A percentile compares a stretch with the other conserved stretches of the same genome.
These are phyloP conservation scores for Leucophenga montana DNA, from an alignment of 2,888 invertebrate species.

Conservation along the genomic window DNA sequence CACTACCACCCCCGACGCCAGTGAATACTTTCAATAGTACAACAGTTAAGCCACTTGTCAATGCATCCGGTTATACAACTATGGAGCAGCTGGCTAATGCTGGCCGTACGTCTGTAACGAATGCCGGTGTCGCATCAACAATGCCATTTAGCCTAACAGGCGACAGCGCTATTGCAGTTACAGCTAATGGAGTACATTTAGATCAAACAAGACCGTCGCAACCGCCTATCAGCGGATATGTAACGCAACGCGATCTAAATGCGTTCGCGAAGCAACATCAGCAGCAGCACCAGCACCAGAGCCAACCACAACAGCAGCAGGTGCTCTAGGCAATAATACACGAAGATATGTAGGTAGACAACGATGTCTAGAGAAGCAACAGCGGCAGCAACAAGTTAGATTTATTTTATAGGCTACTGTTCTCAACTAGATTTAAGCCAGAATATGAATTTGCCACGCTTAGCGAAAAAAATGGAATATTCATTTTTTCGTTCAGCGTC, in stretches of 20 bases:
- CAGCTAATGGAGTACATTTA: too few relatives aligned
- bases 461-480: too few relatives aligned
- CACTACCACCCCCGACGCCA: background rate
- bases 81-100: slow-evolving; percentile 56
- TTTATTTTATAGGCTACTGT: too few relatives aligned
- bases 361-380: too few relatives aligned
- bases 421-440: too few relatives aligned
- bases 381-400: too few relatives aligned
- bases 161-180: background rate
- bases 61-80: slow-evolving; percentile 53
- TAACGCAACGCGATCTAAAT: slow-evolving; percentile 65
- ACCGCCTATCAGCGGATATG: slow-evolving; percentile 61
- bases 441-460: too few relatives aligned
- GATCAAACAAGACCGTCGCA: slow-evolving; percentile 8
- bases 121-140: slow-evolving; percentile 14
- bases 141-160: background rate
- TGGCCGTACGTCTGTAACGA: slow-evolving; percentile 21
- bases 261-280: slow-evolving; percentile 62
- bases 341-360: too few relatives aligned
- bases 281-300: slow-evolving; percentile 33
- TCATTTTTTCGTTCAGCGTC: too few relatives aligned
- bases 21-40: slow-evolving; percentile 33
- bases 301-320: too few relatives aligned
- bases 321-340: too few relatives aligned
- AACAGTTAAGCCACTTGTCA: slow-evolving; percentile 15